These are phyloP conservation scores for Phocoena phocoena DNA, from an alignment of 2,113 vertebrate genomes.

Conservation along the genomic window DNA sequence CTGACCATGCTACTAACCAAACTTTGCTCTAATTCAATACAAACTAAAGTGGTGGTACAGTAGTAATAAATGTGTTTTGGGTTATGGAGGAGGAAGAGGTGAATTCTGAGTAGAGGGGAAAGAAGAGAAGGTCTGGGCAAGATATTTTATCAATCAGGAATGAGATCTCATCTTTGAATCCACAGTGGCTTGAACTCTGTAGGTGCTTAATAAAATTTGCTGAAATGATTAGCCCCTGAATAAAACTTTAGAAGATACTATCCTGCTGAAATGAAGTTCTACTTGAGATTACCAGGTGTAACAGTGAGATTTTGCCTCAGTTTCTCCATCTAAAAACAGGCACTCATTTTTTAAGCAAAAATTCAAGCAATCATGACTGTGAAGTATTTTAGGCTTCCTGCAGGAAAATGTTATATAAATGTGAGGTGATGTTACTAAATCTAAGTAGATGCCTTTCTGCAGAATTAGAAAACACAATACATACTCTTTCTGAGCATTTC, in stretches of 20 bases:
- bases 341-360: neutral
- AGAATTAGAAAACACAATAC: neutral
- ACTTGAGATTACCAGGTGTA: neutral
- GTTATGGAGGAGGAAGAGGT: neutral
- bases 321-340: neutral
- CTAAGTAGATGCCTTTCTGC: neutral
- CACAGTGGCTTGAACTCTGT: neutral
- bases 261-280: conserved; percentile 3
- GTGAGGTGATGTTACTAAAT: neutral
- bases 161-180: neutral
- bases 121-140: neutral
- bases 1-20: neutral
- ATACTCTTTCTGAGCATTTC: neutral
- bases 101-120: neutral
- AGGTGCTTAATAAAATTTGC: neutral
- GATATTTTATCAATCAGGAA: neutral
- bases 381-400: neutral
- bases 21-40: neutral
- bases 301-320: neutral
- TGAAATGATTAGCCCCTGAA: neutral
- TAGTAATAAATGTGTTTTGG: neutral
- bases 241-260: neutral
- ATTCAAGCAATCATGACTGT: neutral
- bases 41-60: neutral
- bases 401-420: neutral